Evolutionary conservation across 2,888 invertebrate genomes (phyloP).

Genomic region (Biston betularia): DNA sequence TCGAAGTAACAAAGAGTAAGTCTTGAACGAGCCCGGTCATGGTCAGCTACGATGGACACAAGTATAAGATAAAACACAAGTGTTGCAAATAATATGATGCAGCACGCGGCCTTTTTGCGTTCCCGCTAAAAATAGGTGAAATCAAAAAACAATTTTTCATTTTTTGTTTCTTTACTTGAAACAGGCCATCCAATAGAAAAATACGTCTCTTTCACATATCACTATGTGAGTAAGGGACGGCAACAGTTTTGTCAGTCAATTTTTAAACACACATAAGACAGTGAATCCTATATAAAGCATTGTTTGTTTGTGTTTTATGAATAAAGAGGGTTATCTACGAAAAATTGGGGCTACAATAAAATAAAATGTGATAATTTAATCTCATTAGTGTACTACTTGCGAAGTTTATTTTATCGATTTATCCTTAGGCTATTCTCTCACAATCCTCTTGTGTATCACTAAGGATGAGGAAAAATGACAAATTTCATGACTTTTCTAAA

Average conservation of each 20-base stretch:
- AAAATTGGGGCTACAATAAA: slow-evolving; percentile 18
- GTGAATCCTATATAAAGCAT: no score
- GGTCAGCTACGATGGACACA: no score
- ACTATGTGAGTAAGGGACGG: not conserved
- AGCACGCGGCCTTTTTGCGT: no score
- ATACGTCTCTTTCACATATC: no score
- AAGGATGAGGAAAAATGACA: not conserved
- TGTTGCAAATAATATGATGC: no score
- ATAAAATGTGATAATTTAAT: slow-evolving; percentile 19
- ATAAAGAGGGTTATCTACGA: slow-evolving; percentile 3
- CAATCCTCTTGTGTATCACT: not conserved
- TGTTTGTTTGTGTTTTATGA: not conserved
- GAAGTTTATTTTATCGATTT: not conserved
- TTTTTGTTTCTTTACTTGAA: no score
- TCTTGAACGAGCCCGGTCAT: no score
- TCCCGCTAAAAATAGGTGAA: no score
- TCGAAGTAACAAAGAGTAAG: no score
- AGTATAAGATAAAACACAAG: no score
- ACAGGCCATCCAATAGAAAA: no score
- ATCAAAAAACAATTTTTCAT: no score
- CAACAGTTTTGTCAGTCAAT: not conserved
- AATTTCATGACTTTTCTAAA: not conserved
- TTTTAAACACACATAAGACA: not conserved
- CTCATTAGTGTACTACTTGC: slow-evolving; percentile 16
- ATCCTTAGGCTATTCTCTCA: not conserved